These are phyloP conservation scores for Zaprionus vittiger DNA, from an alignment of 1,140 invertebrate genomes.

Conservation along the genomic window DNA sequence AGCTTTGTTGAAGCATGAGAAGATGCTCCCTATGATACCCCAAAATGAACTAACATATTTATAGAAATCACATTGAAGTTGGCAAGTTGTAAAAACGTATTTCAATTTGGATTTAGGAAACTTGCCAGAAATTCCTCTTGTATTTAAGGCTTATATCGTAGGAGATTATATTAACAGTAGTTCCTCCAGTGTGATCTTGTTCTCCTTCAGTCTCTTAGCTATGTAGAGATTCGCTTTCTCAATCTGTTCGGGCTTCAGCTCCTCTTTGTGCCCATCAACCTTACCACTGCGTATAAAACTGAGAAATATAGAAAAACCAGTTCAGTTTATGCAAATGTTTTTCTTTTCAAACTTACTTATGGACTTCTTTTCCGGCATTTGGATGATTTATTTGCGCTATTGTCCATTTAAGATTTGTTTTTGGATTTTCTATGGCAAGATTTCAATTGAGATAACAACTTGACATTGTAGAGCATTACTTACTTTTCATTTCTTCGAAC, in stretches of 20 bases:
- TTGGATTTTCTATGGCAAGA: conserved; percentile 55
- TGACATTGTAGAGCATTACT: background rate
- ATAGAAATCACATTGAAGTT: background rate
- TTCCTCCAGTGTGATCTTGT: conserved; percentile 41
- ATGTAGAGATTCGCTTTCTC: conserved; percentile 34
- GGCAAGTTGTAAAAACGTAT: too few relatives aligned
- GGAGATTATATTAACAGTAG: conserved; percentile 5
- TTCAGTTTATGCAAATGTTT: too few relatives aligned
- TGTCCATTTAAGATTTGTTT: conserved; percentile 59
- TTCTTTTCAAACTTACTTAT: conserved; percentile 30
- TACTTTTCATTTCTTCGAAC: conserved; percentile 75
- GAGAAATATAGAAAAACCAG: background rate
- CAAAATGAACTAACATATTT: background rate
- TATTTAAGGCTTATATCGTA: too few relatives aligned
- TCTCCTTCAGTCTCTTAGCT: conserved; percentile 18
- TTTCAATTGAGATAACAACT: background rate
- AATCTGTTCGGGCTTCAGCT: conserved; percentile 45
- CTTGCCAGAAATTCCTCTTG: too few relatives aligned
- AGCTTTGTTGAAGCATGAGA: background rate
- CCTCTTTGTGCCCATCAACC: conserved; percentile 64
- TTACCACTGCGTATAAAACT: conserved; percentile 62
- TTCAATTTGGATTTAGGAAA: too few relatives aligned
- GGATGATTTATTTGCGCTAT: background rate
- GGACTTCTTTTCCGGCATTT: conserved; percentile 38
- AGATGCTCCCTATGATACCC: background rate